phyloP scores from a whole-genome alignment of 2,797 vertebrate genomes.

The Myotis vivesi region DNA sequence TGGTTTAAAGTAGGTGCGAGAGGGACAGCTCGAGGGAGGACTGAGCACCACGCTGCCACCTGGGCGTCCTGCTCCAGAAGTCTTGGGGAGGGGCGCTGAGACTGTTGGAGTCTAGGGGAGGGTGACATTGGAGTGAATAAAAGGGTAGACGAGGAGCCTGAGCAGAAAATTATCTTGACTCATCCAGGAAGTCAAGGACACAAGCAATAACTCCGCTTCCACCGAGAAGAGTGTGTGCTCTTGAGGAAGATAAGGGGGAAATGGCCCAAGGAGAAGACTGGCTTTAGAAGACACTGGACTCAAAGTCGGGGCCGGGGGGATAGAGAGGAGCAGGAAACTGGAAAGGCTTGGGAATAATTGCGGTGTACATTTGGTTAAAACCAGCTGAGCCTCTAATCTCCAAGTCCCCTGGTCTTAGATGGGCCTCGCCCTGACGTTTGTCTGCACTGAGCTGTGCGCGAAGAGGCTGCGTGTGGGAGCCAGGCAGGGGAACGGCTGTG shows the following conservation, averaged over 20 bases:
- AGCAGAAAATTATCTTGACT: background rate
- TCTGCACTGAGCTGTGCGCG: background rate
- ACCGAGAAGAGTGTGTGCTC: background rate
- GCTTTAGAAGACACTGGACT: background rate
- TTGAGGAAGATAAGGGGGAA: background rate
- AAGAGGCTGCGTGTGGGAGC: background rate
- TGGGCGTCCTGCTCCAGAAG: background rate
- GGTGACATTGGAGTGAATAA: background rate
- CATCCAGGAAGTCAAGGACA: background rate
- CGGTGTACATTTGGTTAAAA: background rate
- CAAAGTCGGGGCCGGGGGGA: background rate
- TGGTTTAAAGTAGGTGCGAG: background rate
- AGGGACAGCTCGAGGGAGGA: background rate
- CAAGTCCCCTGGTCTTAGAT: background rate
- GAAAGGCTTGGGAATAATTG: background rate
- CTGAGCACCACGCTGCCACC: background rate
- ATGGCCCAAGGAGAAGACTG: background rate
- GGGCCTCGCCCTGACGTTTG: rapidly evolving
- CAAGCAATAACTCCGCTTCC: background rate
- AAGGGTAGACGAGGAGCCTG: background rate
- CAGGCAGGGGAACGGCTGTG: background rate
- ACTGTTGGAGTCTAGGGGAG: background rate
- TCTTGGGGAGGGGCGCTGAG: background rate
- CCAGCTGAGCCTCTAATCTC: background rate
- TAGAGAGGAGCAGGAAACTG: background rate